These are phyloP conservation scores for Trichogramma dendrolimi DNA, from an alignment of 2,888 invertebrate genomes.

Conservation along the genomic window DNA sequence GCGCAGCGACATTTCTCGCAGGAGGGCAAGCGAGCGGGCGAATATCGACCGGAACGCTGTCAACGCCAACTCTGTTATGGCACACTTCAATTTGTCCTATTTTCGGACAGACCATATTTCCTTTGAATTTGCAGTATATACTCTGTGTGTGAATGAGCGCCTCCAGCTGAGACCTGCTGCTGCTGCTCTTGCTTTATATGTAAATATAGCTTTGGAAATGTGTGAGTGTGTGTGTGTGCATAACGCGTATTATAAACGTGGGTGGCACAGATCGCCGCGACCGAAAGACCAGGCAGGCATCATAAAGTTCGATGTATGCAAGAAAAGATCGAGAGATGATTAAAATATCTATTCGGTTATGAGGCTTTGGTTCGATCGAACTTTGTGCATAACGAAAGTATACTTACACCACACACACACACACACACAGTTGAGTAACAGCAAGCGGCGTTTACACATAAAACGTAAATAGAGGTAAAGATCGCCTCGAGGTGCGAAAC, in stretches of 20 bases:
- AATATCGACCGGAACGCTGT: conserved; percentile 25
- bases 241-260: conserved; percentile 16
- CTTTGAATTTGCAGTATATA: not conserved
- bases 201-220: too few species aligned
- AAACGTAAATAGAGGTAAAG: not conserved
- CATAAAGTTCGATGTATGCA: conserved; percentile 19
- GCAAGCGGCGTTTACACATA: not conserved
- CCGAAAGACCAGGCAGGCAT: conserved; percentile 1
- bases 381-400: conserved; percentile 33
- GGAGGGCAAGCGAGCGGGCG: conserved; percentile 24
- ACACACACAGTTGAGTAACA: not conserved
- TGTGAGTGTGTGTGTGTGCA: not conserved
- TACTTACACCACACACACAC: not conserved
- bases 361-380: conserved; percentile 40
- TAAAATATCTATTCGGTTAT: conserved; percentile 43
- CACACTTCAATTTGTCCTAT: conserved; percentile 18
- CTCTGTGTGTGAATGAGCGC: not conserved
- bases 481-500: conserved; percentile 40
- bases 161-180: not conserved
- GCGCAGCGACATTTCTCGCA: conserved; percentile 37
- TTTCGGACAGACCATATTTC: conserved; percentile 14
- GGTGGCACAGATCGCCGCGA: conserved; percentile 27
- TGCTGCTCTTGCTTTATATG: too few species aligned
- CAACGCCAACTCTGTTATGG: conserved; percentile 18
- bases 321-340: conserved; percentile 43